A percentile compares a stretch with the other conserved stretches of the same genome.
Conservation (phyloP, 2,113 vertebrate genomes). For the Tachuris rubrigastra region DNA sequence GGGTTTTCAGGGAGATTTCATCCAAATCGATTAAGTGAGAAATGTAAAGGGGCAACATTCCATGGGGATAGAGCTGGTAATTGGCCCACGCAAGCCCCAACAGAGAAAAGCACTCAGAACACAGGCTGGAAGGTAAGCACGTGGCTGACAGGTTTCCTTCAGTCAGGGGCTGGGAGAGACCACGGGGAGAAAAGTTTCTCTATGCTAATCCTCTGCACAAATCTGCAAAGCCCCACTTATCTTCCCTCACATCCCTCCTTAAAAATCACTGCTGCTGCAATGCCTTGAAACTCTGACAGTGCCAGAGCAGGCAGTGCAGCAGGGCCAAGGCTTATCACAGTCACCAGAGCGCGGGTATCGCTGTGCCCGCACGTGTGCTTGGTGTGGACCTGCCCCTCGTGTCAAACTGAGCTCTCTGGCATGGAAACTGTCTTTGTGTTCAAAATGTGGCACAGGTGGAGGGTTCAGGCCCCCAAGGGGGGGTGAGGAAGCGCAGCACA, state of each 20-base stretch:
- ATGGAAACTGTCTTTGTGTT: background rate
- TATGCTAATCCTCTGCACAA: background rate
- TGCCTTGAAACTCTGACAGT: background rate
- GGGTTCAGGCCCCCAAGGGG: background rate
- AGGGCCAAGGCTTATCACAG: background rate
- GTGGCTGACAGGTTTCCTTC: background rate
- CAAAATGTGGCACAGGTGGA: background rate
- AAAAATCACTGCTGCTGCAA: background rate
- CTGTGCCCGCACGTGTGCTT: background rate
- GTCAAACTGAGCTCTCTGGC: background rate
- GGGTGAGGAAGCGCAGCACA: background rate
- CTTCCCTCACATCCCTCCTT: background rate
- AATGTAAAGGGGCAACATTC: slow-evolving; percentile 34
- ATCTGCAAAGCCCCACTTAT: background rate
- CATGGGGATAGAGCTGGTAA: background rate
- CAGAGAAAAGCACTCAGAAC: slow-evolving; percentile 49
- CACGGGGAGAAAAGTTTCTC: background rate
- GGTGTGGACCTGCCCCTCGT: background rate
- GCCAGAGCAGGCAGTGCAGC: background rate
- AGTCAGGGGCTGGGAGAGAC: background rate
- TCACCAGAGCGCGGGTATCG: background rate
- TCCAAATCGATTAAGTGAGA: slow-evolving; percentile 51
- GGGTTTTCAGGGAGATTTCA: slow-evolving; percentile 55
- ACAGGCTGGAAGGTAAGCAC: background rate
- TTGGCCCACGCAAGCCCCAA: background rate